Evolutionary conservation across 2,888 invertebrate species (phyloP), one percentile per base, ranked within the genome.

Genomic region (Ennomos fuscantarius): DNA sequence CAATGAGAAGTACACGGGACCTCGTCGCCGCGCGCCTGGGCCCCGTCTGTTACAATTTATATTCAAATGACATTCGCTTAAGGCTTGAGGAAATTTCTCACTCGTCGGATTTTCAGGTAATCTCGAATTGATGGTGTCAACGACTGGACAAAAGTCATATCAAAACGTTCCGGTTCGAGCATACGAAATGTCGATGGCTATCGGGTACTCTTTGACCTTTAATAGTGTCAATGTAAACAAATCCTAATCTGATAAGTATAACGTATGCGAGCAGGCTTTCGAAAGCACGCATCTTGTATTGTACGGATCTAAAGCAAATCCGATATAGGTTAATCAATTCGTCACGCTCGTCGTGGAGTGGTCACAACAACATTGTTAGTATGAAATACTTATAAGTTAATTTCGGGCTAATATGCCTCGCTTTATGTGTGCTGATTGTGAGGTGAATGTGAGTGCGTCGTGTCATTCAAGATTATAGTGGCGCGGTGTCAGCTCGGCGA

Each of bases 61-160:
- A 91, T 92, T 89, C 87, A 88, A 91, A 91, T 90, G 84, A 87
- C 88, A 89, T 83, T 88, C 79, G 87, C 87, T 87, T 86, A 88
- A 72, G 81, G 80, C 72, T 82, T 78, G 72, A 84, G 80, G 79
- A 86, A 84, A 87, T 89, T 89, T 90, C 90, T 89, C 89, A 90
- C 87, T 89, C 87, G 83, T 84, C 84, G 86, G 84, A 86, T 87
- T 88, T 87, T 87, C 84, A 84, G 81, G 80, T 89, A 90, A 91
- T 87, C 90, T 84, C 76, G 73, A 88, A 81, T 87, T 87, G 84
- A 84, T 88, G 81, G 82, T 84, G 80, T 84, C 84, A 70, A 73
- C 79, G 79, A 75, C 79, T 79, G 80, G 74, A 63, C 66, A 75
- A 68, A 66, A 66, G 73, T 76, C 78, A 75, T 70, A 79, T 74